A percentile compares a stretch with the other conserved stretches of the same genome.
These are phyloP conservation scores for Martes martes DNA, from an alignment of 2,113 vertebrate genomes.

Conservation along the genomic window DNA sequence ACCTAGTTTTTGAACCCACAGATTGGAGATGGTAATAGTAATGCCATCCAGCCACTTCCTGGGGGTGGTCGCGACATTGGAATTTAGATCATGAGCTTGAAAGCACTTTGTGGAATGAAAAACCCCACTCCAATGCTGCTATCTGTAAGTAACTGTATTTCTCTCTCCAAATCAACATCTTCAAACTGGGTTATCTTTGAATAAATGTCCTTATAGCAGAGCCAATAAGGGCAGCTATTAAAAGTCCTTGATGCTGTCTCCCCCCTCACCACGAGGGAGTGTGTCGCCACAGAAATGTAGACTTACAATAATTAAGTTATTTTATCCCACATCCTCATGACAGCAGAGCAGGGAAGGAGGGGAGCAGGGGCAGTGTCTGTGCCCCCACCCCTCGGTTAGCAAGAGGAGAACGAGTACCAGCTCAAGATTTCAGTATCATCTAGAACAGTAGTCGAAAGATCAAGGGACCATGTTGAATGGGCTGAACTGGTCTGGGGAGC, in stretches of 20 bases:
- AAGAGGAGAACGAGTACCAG: neutral
- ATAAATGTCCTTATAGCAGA: neutral
- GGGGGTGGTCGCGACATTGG: neutral
- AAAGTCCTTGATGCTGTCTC: neutral
- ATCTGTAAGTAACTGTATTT: neutral
- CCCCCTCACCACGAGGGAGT: neutral
- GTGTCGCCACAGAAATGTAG: neutral
- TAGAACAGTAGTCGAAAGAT: neutral
- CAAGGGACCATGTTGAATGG: neutral
- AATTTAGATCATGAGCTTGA: neutral
- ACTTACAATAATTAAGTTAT: neutral
- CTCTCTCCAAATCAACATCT: neutral
- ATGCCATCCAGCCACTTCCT: neutral
- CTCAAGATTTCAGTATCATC: fast-evolving
- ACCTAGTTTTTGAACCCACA: neutral
- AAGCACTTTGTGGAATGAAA: neutral
- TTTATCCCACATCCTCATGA: neutral
- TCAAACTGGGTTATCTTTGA: neutral
- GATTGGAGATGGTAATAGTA: neutral
- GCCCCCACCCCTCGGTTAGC: neutral
- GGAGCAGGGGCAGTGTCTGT: neutral
- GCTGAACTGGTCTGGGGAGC: neutral
- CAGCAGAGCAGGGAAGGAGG: neutral
- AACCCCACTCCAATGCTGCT: neutral
- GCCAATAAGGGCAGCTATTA: neutral